Conservation (phyloP, 2,113 vertebrate genomes). For the Chionomys nivalis region DNA sequence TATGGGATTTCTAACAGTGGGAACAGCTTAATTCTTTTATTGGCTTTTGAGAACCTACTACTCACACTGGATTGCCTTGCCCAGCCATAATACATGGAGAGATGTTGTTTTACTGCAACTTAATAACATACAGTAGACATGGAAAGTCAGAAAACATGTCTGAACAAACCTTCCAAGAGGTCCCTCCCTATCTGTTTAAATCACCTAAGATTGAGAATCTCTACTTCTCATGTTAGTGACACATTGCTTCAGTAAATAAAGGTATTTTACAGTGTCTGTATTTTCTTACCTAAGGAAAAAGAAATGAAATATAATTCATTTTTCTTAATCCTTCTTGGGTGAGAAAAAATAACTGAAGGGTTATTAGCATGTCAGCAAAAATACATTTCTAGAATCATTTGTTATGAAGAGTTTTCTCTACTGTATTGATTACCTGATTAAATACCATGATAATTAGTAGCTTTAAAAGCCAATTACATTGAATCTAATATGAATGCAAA, state of each 20-base stretch:
- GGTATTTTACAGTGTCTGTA: background rate
- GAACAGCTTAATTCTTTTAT: background rate
- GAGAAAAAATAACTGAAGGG: background rate
- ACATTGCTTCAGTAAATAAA: conserved; percentile 3
- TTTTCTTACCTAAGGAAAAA: background rate
- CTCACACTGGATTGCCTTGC: background rate
- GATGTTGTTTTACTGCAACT: background rate
- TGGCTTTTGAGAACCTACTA: background rate
- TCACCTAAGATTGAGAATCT: background rate
- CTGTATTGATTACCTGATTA: background rate
- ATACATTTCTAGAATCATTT: conserved; percentile 9
- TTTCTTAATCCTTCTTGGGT: background rate
- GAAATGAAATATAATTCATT: background rate
- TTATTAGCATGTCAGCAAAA: conserved; percentile 16
- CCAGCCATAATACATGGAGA: background rate
- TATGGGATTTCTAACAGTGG: background rate
- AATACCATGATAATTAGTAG: background rate
- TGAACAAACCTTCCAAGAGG: background rate
- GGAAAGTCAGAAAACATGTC: conserved; percentile 2
- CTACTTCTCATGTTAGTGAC: background rate
- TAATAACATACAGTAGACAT: background rate
- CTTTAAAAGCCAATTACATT: conserved; percentile 24
- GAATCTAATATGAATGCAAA: conserved; percentile 15
- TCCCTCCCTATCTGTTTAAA: background rate
- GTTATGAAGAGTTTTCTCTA: conserved; percentile 12